phyloP scores from a whole-genome alignment of 2,797 vertebrate species.

The Microcaecilia unicolor region DNA sequence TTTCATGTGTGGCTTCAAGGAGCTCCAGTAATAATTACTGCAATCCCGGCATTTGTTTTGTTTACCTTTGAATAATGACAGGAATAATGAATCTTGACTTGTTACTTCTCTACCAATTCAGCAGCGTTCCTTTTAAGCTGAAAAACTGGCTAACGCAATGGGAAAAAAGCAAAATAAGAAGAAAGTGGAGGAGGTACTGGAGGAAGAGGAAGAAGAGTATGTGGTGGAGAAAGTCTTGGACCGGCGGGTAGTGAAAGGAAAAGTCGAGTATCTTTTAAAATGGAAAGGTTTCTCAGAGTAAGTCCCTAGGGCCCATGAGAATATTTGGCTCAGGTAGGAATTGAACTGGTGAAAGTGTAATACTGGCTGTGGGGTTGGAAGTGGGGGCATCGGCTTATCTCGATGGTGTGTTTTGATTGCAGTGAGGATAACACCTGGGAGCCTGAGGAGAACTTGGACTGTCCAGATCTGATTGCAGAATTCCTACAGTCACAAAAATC shows the following conservation, averaged over 20 bases:
- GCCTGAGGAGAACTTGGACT: constrained; percentile 94
- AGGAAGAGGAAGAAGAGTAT: constrained; percentile 93
- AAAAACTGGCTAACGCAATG: constrained; percentile 71
- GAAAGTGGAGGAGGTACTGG: constrained; percentile 83
- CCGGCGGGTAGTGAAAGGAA: constrained; percentile 87
- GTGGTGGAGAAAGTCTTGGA: constrained; percentile 95
- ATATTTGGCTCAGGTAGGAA: too few relatives aligned
- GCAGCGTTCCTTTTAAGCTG: constrained; percentile 52
- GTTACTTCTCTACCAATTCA: constrained; percentile 7
- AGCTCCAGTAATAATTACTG: too few relatives aligned
- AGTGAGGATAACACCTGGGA: constrained; percentile 98
- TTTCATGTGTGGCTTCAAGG: too few relatives aligned
- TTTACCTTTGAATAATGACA: too few relatives aligned
- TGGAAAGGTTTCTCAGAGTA: constrained; percentile 97
- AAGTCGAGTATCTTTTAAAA: constrained; percentile 93
- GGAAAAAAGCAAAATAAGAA: constrained; percentile 87
- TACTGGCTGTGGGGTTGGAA: not conserved
- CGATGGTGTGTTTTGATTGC: constrained; percentile 21
- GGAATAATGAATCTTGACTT: too few relatives aligned
- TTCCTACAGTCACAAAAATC: constrained; percentile 89
- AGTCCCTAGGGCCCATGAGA: too few relatives aligned
- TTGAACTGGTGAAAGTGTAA: not conserved
- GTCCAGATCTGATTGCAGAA: constrained; percentile 91
- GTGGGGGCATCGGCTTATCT: not conserved
- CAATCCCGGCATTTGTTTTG: not conserved